Evolutionary conservation across 1,140 invertebrate species (phyloP).

Genomic region (Aricia agestis): DNA sequence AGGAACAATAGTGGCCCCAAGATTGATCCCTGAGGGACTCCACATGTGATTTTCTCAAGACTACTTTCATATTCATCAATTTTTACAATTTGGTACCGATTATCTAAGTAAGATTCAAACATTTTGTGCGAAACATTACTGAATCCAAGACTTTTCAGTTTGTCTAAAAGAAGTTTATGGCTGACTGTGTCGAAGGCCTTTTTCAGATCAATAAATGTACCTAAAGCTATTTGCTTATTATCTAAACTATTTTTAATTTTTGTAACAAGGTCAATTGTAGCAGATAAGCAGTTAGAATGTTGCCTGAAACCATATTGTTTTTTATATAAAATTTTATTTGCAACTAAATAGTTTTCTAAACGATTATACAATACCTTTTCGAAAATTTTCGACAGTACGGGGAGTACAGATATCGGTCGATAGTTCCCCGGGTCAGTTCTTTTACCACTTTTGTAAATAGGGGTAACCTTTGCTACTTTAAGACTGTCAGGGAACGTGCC

Average conservation of each 20-base stretch:
- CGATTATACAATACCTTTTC: constrained; percentile 22
- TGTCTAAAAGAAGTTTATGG: constrained; percentile 23
- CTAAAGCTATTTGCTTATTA: constrained; percentile 26
- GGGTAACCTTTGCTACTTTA: constrained; percentile 25
- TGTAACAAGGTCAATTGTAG: constrained; percentile 29
- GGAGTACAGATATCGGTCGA: constrained; percentile 24
- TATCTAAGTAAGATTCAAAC: constrained; percentile 31
- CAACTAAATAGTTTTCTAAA: constrained; percentile 23
- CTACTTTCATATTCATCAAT: constrained; percentile 23
- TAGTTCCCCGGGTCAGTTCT: constrained; percentile 22
- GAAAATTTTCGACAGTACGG: constrained; percentile 23
- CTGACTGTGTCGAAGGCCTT: constrained; percentile 26
- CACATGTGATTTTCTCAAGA: constrained; percentile 16
- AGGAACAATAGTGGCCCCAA: constrained; percentile 32
- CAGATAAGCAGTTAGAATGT: constrained; percentile 28
- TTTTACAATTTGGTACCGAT: constrained; percentile 35
- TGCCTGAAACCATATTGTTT: constrained; percentile 33
- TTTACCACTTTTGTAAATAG: constrained; percentile 20
- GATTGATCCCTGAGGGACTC: constrained; percentile 31
- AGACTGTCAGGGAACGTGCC: constrained; percentile 26
- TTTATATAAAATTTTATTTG: constrained; percentile 24
- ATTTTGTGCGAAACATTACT: constrained; percentile 13
- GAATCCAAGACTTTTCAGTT: constrained; percentile 19
- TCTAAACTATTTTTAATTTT: constrained; percentile 31
- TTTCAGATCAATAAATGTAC: constrained; percentile 31